Percentiles rank a stretch among this genome's conserved stretches.
Evolutionary conservation across 2,797 vertebrate genomes (phyloP).

Genomic region (Lithobates sylvaticus): DNA sequence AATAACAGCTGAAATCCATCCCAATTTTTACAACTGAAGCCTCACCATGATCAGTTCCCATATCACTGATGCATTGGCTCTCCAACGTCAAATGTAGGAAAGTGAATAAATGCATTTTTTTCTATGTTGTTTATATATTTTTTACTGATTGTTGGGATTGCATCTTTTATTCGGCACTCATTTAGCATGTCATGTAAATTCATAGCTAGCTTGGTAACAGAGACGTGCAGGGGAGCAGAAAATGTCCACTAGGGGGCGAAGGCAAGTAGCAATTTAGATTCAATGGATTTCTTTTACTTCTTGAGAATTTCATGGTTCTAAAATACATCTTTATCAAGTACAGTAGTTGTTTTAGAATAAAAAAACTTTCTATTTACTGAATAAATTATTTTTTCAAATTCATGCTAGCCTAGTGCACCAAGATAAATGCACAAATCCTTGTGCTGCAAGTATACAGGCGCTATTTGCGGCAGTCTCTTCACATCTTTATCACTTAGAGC

Average conservation of each 20-base stretch:
- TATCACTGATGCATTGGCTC: not conserved
- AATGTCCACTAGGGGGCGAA: not conserved
- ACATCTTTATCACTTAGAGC: no score
- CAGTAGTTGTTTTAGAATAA: no score
- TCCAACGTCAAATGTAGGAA: not conserved
- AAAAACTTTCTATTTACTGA: no score
- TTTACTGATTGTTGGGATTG: not conserved
- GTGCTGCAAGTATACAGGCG: no score
- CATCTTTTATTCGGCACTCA: not conserved
- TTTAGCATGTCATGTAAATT: not conserved
- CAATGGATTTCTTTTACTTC: not conserved
- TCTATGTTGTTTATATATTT: not conserved
- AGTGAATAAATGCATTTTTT: not conserved
- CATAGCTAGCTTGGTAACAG: not conserved
- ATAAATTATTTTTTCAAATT: no score
- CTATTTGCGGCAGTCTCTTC: no score
- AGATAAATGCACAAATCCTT: no score
- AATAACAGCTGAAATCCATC: not conserved
- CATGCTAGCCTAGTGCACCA: no score
- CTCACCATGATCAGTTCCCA: not conserved
- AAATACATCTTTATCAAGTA: no score
- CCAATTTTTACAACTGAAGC: not conserved
- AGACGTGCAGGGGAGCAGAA: not conserved
- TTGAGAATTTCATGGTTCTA: no score
- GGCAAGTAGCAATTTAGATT: not conserved